Evolutionary conservation across 2,797 vertebrate species (phyloP), one percentile per base, ranked within the genome.

Genomic region (Pangasius sanitwongsei): DNA sequence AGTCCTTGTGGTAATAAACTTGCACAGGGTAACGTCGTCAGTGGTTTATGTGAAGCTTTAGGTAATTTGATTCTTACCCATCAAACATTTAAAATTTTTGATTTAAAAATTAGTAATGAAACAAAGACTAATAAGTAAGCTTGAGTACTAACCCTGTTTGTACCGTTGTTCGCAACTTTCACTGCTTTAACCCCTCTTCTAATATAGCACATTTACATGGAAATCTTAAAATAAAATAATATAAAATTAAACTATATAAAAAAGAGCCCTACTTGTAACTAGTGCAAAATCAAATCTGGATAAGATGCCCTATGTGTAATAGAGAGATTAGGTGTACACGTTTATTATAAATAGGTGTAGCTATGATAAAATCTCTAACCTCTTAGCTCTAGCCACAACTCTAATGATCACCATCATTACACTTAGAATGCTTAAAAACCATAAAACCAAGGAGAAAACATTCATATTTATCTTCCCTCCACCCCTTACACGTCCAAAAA

Each of bases 131-230:
- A 74, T 59, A 41, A n/a, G 31, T 3, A 77, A 85, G 28, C 48
- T 63, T 48, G 75, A n/a, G n/a, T n/a, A n/a, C n/a, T n/a, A 44
- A 7, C 44, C 23, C 12, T 41, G 65, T 82, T 86, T 72, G 13
- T 55, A 89, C 85, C 85, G 57, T 89, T 89, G 88, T 89, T 89
- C 85, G 88, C 88, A 89, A 89, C 85, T 86, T 86, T 82, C 88
- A 82, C 13, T 61, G 63, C 63, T 48, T 85, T 70, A 50, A 81
- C 50, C 25, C 9, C 41, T 6, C 18, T 34, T 72, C 9, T 1
- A 28, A 61, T 8, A 4, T 18, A 25, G 80, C 31, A 16, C 37
- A 63, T 20, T 8, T 41, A 20, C 15, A 55, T 1, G 31, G 78
- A 81, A 31, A 80, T 31, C 50, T 55, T 57, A 15, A 41, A 83